These are phyloP conservation scores for Drosophila paulistorum DNA, from an alignment of 1,140 invertebrate species.

Conservation along the genomic window DNA sequence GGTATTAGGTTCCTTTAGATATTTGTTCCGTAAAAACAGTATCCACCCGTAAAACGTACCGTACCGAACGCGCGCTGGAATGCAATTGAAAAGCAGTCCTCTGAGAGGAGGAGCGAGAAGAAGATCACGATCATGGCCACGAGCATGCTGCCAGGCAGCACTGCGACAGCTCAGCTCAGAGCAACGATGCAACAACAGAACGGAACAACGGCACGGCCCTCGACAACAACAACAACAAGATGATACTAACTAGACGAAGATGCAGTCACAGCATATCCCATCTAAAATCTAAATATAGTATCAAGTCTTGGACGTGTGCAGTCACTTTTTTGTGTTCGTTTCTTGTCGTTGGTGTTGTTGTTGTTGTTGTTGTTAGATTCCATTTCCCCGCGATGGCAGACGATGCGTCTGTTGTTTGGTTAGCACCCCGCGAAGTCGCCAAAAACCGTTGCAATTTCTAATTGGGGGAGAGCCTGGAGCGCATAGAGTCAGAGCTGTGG, in stretches of 20 bases:
- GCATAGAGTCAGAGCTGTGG: too few relatives aligned
- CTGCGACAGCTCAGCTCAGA: conserved; percentile 31
- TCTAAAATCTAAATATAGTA: conserved; percentile 58
- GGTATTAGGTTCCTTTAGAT: neutral
- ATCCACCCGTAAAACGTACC: conserved; percentile 34
- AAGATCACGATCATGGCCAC: conserved; percentile 38
- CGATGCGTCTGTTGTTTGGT: conserved; percentile 50
- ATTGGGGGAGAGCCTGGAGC: conserved; percentile 22
- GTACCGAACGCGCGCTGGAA: conserved; percentile 77
- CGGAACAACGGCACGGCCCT: conserved; percentile 28
- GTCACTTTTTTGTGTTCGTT: conserved; percentile 49
- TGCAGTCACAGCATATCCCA: conserved; percentile 18
- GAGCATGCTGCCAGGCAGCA: conserved; percentile 2
- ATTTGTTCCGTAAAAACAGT: conserved; percentile 40
- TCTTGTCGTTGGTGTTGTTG: conserved; percentile 50
- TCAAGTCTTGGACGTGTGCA: conserved; percentile 48
- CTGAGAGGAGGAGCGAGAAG: conserved; percentile 19
- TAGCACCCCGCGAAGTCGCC: conserved; percentile 59
- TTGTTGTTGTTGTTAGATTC: conserved; percentile 59
- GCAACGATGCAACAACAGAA: neutral
- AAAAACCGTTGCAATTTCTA: conserved; percentile 40
- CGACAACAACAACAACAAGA: conserved; percentile 45
- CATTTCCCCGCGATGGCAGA: conserved; percentile 47
- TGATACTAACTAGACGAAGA: conserved; percentile 67
- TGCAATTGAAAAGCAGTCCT: conserved; percentile 54